Conservation (phyloP, 2,888 invertebrate species). For the Tuta absoluta region DNA sequence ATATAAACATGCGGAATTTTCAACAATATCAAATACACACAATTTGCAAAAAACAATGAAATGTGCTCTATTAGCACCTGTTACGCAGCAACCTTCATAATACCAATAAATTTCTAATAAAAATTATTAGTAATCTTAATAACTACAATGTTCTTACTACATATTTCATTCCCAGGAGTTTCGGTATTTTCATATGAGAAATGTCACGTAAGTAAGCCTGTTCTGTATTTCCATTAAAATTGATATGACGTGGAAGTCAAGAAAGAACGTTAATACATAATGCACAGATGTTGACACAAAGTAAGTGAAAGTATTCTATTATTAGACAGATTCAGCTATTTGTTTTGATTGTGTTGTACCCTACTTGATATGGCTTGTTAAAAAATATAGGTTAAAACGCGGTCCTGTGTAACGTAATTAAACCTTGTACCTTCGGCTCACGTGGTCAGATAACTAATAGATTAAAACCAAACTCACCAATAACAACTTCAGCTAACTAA, state of each 20-base stretch:
- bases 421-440: conserved; percentile 33
- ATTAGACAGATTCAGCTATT: not conserved
- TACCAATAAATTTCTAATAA: not conserved
- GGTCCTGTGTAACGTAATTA: conserved; percentile 22
- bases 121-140: not conserved
- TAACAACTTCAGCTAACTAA: conserved; percentile 24
- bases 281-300: not conserved
- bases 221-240: not conserved
- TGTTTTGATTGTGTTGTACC: not conserved
- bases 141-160: not conserved
- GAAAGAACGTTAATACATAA: not conserved
- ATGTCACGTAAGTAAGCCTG: too few species aligned
- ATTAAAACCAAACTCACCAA: conserved; percentile 25
- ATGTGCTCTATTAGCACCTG: not conserved
- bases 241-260: not conserved
- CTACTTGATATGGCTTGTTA: not conserved
- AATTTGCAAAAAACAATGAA: not conserved
- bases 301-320: conserved; percentile 15
- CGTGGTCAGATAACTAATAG: conserved; percentile 27
- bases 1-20: not conserved
- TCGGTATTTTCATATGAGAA: not conserved
- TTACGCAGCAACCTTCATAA: not conserved
- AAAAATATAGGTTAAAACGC: conserved; percentile 22
- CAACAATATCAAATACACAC: too few species aligned
- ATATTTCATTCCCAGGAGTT: not conserved